These are phyloP conservation scores for Epinephelus fuscoguttatus DNA, from an alignment of 2,113 vertebrate genomes.

Conservation along the genomic window DNA sequence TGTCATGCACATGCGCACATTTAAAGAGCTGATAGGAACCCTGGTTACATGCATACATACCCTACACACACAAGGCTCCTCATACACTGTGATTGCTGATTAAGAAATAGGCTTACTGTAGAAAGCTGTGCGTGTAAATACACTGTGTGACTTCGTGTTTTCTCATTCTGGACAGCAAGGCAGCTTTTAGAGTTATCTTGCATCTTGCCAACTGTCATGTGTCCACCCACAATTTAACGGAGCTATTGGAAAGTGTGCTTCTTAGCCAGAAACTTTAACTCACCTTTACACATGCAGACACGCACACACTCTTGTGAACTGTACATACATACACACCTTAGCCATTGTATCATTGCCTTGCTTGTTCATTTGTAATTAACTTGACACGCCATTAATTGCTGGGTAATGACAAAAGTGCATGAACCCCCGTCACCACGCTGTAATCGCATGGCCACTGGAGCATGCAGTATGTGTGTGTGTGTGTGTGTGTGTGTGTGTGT, in stretches of 20 bases:
- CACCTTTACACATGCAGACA: slow-evolving; percentile 1
- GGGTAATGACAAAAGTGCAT: slow-evolving; percentile 66
- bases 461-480: slow-evolving; percentile 48
- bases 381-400: slow-evolving; percentile 67
- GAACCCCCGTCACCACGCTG: slow-evolving; percentile 58
- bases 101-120: not conserved
- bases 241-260: slow-evolving; percentile 8
- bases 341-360: slow-evolving; percentile 15
- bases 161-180: not conserved
- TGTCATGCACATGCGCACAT: not conserved
- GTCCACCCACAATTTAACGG: slow-evolving; percentile 17
- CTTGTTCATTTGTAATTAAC: slow-evolving; percentile 62
- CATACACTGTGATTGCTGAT: not conserved
- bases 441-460: slow-evolving; percentile 65
- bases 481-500: slow-evolving; percentile 15
- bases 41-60: not conserved
- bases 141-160: not conserved
- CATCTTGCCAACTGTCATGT: slow-evolving; percentile 9
- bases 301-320: not conserved
- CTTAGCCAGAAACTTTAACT: slow-evolving; percentile 43
- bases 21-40: not conserved
- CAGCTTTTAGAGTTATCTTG: slow-evolving; percentile 29
- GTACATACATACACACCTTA: slow-evolving; percentile 3
- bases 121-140: not conserved
- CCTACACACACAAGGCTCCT: not conserved